Evolutionary conservation across 2,888 invertebrate genomes (phyloP).

Genomic region (Oconnorella tubifera): DNA sequence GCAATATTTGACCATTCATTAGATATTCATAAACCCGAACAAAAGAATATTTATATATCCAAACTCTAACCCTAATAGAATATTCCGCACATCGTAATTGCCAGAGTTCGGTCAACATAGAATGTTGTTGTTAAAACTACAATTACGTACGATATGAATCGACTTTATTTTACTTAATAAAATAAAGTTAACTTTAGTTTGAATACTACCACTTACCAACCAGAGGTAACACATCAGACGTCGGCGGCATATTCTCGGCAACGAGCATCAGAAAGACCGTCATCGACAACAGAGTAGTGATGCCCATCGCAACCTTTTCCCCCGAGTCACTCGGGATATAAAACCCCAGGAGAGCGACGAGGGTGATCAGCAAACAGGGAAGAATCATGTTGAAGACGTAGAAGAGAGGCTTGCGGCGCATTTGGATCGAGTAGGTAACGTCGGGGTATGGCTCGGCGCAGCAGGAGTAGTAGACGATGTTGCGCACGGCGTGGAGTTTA

Average conservation of each 20-base stretch:
- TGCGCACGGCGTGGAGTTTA: constrained; percentile 58
- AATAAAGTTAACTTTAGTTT: too few relatives aligned
- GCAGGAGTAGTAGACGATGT: constrained; percentile 58
- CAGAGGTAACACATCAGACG: constrained; percentile 61
- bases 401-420: constrained; percentile 60
- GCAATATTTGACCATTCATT: too few relatives aligned
- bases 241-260: constrained; percentile 63
- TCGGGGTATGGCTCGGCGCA: constrained; percentile 59
- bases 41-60: too few relatives aligned
- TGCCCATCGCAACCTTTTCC: constrained; percentile 58
- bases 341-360: constrained; percentile 61
- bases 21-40: too few relatives aligned
- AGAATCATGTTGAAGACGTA: constrained; percentile 62
- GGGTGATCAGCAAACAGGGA: constrained; percentile 61
- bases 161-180: too few relatives aligned
- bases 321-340: constrained; percentile 63
- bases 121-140: too few relatives aligned
- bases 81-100: too few relatives aligned
- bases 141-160: too few relatives aligned
- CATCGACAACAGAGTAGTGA: constrained; percentile 62
- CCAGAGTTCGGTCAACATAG: too few relatives aligned
- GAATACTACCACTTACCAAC: constrained; percentile 61
- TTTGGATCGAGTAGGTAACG: constrained; percentile 58
- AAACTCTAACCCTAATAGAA: too few relatives aligned
- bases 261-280: constrained; percentile 62